Evolutionary conservation across 2,888 invertebrate genomes (phyloP), one percentile per base, ranked within the genome.

Genomic region (Xestia sexstrigata): DNA sequence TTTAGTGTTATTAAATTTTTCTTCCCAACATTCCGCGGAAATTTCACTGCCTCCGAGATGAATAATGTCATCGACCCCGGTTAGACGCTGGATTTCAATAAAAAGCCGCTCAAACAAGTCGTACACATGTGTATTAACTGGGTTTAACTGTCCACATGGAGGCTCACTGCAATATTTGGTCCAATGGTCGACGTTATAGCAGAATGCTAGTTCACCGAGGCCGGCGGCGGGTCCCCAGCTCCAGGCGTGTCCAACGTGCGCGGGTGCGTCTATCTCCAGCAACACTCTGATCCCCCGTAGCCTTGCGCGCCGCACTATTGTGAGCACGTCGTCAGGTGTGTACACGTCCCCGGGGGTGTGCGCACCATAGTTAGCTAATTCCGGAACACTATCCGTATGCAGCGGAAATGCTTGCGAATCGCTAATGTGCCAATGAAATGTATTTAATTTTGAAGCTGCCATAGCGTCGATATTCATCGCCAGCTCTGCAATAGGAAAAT

Each of bases 331-430:
- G 17, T 97, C 97, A 3, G 97, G 94, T 1, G 97, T 97, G 89
- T 98, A 98, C 2, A 98, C 97, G 86, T 97, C 97, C 55, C 98
- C 97, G 78, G 98, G 97, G 23, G 98, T 98, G 90, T 98, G 98
- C 0, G 99, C 98, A 39, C 99, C 99, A 91, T 97, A 97, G 70
- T 97, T 96, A 0, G 98, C 97, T 91, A 99, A 94, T 91, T 98
- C 97, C 0, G 98, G 98, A 80, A 98, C 97, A 82, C 97, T 97
- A 30, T 98, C 97, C 75, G 98, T 97, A 81, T 98, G 97, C 91
- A 98, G 98, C 0, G 99, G 99, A 95, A 99, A 99, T 81, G 99
- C 98, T 93, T 99, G 99, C 7, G 99, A 98, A 93, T 99, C 99
- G 2, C 98, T 98, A 42, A 98, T 97, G 89, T 98, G 98, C 99